phyloP scores from a whole-genome alignment of 2,888 invertebrate genomes.

The Maniola hyperantus region DNA sequence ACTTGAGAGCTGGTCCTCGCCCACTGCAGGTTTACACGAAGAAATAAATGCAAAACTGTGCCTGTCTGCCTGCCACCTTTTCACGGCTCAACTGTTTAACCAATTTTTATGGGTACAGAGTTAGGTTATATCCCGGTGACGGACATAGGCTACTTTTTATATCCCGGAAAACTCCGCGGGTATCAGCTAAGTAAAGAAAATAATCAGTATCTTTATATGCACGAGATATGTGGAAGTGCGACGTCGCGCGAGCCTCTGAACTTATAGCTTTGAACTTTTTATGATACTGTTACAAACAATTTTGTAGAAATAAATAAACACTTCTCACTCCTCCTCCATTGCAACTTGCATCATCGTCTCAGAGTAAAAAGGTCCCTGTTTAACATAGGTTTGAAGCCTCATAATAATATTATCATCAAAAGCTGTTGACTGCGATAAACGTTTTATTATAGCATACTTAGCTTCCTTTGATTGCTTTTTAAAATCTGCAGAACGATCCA shows the following conservation, averaged over 20 bases:
- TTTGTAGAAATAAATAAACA: slow-evolving; percentile 5
- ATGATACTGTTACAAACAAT: background rate
- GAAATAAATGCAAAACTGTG: too few relatives aligned
- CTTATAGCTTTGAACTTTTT: background rate
- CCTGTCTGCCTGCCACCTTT: too few relatives aligned
- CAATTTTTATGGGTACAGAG: too few relatives aligned
- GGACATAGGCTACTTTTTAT: too few relatives aligned
- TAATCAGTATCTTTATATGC: too few relatives aligned
- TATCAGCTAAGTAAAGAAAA: too few relatives aligned
- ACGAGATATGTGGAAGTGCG: background rate
- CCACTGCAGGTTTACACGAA: too few relatives aligned
- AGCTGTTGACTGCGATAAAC: slow-evolving; percentile 80
- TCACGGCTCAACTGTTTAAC: too few relatives aligned
- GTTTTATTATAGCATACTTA: slow-evolving; percentile 88
- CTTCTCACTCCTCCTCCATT: slow-evolving; percentile 84
- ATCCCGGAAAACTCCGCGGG: too few relatives aligned
- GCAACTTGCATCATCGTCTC: slow-evolving; percentile 88
- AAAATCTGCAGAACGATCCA: slow-evolving; percentile 87
- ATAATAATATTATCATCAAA: slow-evolving; percentile 84
- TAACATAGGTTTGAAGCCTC: slow-evolving; percentile 86
- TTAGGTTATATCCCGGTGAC: too few relatives aligned
- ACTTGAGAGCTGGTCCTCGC: too few relatives aligned
- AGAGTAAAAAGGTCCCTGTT: slow-evolving; percentile 91
- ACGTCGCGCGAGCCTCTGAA: background rate
- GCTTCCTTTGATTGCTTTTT: slow-evolving; percentile 88